Base-by-base conservation (phyloP, 2,888 invertebrate genomes). In the Euclidia mi region DNA sequence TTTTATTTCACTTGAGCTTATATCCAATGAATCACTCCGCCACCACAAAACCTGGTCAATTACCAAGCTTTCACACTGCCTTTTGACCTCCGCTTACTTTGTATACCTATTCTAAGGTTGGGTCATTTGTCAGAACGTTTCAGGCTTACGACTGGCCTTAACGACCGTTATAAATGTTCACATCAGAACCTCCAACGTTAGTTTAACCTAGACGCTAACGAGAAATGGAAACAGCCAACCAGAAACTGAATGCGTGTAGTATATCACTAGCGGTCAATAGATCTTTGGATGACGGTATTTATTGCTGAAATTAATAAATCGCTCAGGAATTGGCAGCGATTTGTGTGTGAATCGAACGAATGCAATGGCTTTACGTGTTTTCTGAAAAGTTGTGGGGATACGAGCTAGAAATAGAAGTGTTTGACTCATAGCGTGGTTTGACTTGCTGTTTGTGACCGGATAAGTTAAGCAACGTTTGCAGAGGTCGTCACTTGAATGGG, bases 161-260 rank as follows among this genome's bases (percentile, higher is more conserved):
- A 25, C 31, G 14, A 51, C 31, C 20, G 32, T 37, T 18, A 38
- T 45, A 45, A 46, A 46, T 37, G 35, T 35, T 45, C 11, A 6
- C 28, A 46, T 46, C 35, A 46, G 15, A 43, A 43, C 17, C 25
- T 46, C 25, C 10, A 46, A 35, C n/a, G 28, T 14, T 15, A 25
- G 35, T 28, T 18, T 18, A 32, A 14, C 20, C 2, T 2, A 32
- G 43, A 32, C 44, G 18, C 14, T 14, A 12, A 20, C 34, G 14
- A 44, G 44, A 28, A 37, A 37, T 46, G 35, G 45, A 15, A 46
- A 46, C 35, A 35, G 25, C 18, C 20, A 34, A 4, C 34, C 28
- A 25, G 35, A 35, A n/a, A 28, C 10, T n/a, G 35, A 34, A 45
- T 45, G 15, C 10, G 15, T 28, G 28, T 46, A n/a, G 28, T 46